Evolutionary conservation across 2,888 invertebrate genomes (phyloP), one percentile per base, ranked within the genome.

Genomic region (Pyrrhosoma nymphula): DNA sequence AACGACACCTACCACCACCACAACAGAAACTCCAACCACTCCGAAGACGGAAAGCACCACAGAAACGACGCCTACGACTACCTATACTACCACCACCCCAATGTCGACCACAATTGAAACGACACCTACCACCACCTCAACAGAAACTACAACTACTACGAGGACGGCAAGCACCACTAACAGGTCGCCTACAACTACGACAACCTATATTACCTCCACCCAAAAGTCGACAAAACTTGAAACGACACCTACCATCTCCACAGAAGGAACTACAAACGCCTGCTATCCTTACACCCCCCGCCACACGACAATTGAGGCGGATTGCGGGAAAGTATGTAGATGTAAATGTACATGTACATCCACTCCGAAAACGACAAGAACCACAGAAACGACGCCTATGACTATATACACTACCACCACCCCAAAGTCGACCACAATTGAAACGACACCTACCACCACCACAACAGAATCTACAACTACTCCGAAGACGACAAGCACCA

Each of bases 101-200:
- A 93, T 88, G 89, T 82, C 39, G 88, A 90, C 95, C 23, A 95
- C 95, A 95, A 95, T 95, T 55, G 8, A 47, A 8, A 95, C 95
- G 39, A 88, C 95, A 56, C 95, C 95, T 23, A 89, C 35, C 95
- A 75, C 96, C 95, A 96, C 96, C 30, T 97, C 97, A 96, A 97
- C 97, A 88, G 96, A 97, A 95, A 96, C 96, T 55, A 96, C 96
- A 95, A 96, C 96, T 63, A 97, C 97, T 95, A 96, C 96, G 12
- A 96, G 96, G 23, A 95, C 96, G 16, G 55, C 96, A 95, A 16
- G 95, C 96, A 12, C 95, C 95, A 56, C 95, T 96, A 35, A 96
- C 96, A 75, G 97, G 96, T 95, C 55, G 95, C 96, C n/a, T 96
- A 96, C 95, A 96, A 96, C 23, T 95, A 96, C 89, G 96, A 96